Base-by-base conservation (phyloP, 2,797 vertebrate genomes). In the Cheirogaleus major region DNA sequence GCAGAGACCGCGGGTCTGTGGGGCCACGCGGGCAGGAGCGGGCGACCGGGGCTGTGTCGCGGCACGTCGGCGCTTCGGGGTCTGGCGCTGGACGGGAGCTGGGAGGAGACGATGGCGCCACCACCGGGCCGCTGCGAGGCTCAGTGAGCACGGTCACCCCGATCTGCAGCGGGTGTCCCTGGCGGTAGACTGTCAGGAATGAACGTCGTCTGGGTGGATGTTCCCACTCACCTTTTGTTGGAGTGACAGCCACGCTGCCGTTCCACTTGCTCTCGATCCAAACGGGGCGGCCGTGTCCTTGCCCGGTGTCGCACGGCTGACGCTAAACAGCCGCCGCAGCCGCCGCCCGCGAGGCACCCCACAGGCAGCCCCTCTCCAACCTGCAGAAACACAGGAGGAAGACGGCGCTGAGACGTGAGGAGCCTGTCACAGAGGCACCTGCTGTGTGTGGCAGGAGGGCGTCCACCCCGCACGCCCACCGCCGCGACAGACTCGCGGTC, bases 161-260 rank as follows among this genome's bases (percentile, higher is more conserved):
- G 38, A 38, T 7, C 11, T 1, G 1, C 15, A 25, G 3, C 17
- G 11, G 15, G 0, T 8, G 1, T 2, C 15, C 3, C 3, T 15
- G 32, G 4, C 9, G 1, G n/a, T 4, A 0, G 48, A 30, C 52
- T 4, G 11, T 45, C 65, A n/a, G 1, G 3, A 15, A 43, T 12
- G 38, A 32, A 52, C 0, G 0, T 18, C 10, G 10, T 15, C 25
- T 27, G 7, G 7, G 7, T 4, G 4, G 14, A 5, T 0, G 4
- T 25, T 41, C 32, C 70, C 48, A 0, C 27, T 4, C 4, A 1
- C 9, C 45, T 27, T 52, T 27, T 9, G 0, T 27, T 0, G 32
- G 25, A 11, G 4, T 4, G 13, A 11, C 23, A 17, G 5, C 10
- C 18, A 10, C 14, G 14, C 13, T 0, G 4, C 12, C 27, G 0